Base-by-base conservation (phyloP, 2,888 invertebrate species). In the Ecliptopera silaceata region DNA sequence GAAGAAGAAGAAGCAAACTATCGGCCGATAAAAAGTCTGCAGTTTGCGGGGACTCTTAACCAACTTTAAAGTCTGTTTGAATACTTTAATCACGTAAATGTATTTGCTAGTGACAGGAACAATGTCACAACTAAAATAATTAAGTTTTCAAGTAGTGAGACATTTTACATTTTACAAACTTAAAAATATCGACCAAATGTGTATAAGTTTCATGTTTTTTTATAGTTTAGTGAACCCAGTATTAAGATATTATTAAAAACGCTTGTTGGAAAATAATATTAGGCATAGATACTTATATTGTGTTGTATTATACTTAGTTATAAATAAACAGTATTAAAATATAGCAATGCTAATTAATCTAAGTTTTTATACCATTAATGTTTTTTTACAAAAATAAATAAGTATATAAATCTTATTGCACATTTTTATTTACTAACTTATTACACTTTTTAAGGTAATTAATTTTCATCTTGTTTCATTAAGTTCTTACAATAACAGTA, bases 401-500 rank as follows among this genome's bases (percentile, higher is more conserved):
- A 39, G 36, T 48, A n/a, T 11, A 26, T 26, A 26, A 17, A 29
- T 15, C 11, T 11, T 43, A 15, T 43, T 13, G 8, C 34, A 15
- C 5, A 15, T 15, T 36, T 36, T 13, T 36, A 15, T 15, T 36
- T 36, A 13, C 8, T 2, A 12, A 36, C 8, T 26, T 8, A 8
- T 26, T 26, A 26, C 20, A 2, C 1, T 29, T 8, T 10, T 29
- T 29, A 11, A 4, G 4, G n/a, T 13, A 13, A 6, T 13, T 6
- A 13, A 13, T 34, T 13, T 5, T 5, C 6, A 13, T 1, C 13
- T 34, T 34, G 1, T 6, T 34, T 34, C 12, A 13, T 34, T 13
- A 13, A 13, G 6, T 13, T 2, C 0, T 56, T 92, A 76, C 97
- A 98, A 73, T 95, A 96, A 80, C 97, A 98, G 75, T 94, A 97